These are phyloP conservation scores for Cephalotes varians DNA, from an alignment of 2,888 invertebrate species.

Conservation along the genomic window DNA sequence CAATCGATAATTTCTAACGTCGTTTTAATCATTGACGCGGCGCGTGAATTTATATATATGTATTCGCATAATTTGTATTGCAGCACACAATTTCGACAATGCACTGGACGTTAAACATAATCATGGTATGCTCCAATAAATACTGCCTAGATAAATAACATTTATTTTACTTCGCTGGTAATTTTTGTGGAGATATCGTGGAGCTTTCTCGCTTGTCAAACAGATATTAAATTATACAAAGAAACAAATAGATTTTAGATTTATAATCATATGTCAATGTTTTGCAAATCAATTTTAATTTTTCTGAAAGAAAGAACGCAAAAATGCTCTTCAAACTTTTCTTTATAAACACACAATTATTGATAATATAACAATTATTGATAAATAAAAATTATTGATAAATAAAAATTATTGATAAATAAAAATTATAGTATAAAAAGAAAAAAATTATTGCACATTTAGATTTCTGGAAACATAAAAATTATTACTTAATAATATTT, in stretches of 20 bases:
- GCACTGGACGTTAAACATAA: conserved; percentile 15
- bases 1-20: conserved; percentile 20
- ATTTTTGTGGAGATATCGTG: not conserved
- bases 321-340: too few species aligned
- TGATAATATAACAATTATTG: too few species aligned
- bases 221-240: not conserved
- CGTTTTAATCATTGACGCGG: conserved; percentile 5
- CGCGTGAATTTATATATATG: conserved; percentile 41
- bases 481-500: too few species aligned
- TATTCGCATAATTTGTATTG: conserved; percentile 36
- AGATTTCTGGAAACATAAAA: too few species aligned
- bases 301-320: too few species aligned
- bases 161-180: not conserved
- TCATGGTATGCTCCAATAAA: conserved; percentile 16
- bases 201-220: not conserved
- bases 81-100: conserved; percentile 35
- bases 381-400: too few species aligned
- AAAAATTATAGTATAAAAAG: too few species aligned
- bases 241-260: not conserved
- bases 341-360: too few species aligned
- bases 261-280: not conserved
- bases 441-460: too few species aligned
- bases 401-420: too few species aligned
- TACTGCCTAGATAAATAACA: not conserved
- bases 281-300: not conserved